Evolutionary conservation across 2,888 invertebrate species (phyloP).

Genomic region (Pristionchus exspectatus): DNA sequence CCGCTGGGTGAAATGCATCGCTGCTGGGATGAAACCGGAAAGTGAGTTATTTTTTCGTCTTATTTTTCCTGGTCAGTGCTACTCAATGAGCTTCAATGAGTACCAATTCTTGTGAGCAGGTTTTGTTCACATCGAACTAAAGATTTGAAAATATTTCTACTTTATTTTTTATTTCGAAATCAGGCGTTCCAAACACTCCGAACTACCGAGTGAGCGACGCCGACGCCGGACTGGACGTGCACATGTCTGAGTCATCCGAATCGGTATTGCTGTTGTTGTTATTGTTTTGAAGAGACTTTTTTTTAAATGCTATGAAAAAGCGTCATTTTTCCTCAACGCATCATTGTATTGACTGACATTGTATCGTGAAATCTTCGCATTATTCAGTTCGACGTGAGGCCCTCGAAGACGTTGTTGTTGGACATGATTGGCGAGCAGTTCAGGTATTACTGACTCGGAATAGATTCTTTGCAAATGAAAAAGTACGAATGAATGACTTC

Average conservation of each 20-base stretch:
- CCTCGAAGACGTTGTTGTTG: background rate
- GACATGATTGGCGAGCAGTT: background rate
- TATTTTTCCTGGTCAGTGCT: no score
- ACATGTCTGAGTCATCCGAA: background rate
- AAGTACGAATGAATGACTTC: no score
- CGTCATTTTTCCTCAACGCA: no score
- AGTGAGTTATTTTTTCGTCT: no score
- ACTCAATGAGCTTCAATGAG: no score
- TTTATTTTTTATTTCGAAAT: background rate
- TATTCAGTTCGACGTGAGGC: background rate
- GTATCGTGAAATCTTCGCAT: no score
- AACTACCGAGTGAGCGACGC: background rate
- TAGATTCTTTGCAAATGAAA: no score
- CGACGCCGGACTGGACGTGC: background rate
- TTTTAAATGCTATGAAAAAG: no score
- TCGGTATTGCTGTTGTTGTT: background rate
- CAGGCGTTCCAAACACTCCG: background rate
- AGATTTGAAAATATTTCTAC: no score
- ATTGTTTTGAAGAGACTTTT: background rate
- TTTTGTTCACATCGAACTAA: no score
- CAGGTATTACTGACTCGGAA: background rate
- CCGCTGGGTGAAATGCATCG: slow-evolving; percentile 7
- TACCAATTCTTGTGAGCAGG: no score
- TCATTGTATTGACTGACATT: no score
- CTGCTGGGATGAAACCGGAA: slow-evolving; percentile 14